These are phyloP conservation scores for Linurgus olivaceus DNA, from an alignment of 2,797 vertebrate species.

Conservation along the genomic window DNA sequence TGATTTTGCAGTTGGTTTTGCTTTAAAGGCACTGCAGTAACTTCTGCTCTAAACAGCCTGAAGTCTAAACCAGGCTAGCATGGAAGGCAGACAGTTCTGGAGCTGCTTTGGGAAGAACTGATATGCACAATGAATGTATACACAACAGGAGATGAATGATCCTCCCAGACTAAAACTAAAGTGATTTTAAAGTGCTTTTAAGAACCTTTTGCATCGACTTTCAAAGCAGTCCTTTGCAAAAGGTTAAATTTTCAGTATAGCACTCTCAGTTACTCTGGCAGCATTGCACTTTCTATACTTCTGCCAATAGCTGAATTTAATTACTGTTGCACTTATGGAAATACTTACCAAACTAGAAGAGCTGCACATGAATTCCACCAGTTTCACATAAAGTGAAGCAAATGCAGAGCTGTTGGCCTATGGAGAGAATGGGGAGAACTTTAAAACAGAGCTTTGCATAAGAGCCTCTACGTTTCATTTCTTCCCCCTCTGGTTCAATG, in stretches of 20 bases:
- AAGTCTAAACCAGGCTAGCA: not conserved
- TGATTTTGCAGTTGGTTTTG: not conserved
- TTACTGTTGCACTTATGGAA: constrained; percentile 46
- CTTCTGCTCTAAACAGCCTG: not conserved
- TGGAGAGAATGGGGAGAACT: not conserved
- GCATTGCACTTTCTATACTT: not conserved
- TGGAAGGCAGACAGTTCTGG: not conserved
- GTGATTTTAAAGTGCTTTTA: not conserved
- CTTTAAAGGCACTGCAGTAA: not conserved
- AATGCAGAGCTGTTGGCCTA: not conserved
- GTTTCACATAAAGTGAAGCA: not conserved
- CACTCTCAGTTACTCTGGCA: not conserved
- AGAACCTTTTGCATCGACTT: not conserved
- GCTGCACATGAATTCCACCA: not conserved
- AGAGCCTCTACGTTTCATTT: not conserved
- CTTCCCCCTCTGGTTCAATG: not conserved
- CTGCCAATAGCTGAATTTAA: constrained; percentile 41
- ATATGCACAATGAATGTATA: not conserved
- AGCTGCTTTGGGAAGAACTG: not conserved
- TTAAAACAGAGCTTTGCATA: not conserved
- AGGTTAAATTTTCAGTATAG: not conserved
- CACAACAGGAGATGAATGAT: not conserved
- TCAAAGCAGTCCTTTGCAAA: not conserved
- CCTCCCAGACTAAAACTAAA: not conserved
- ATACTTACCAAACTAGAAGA: constrained; percentile 30